Evolutionary conservation across 1,140 invertebrate genomes (phyloP), one percentile per base, ranked within the genome.

Genomic region (Drosophila elegans): DNA sequence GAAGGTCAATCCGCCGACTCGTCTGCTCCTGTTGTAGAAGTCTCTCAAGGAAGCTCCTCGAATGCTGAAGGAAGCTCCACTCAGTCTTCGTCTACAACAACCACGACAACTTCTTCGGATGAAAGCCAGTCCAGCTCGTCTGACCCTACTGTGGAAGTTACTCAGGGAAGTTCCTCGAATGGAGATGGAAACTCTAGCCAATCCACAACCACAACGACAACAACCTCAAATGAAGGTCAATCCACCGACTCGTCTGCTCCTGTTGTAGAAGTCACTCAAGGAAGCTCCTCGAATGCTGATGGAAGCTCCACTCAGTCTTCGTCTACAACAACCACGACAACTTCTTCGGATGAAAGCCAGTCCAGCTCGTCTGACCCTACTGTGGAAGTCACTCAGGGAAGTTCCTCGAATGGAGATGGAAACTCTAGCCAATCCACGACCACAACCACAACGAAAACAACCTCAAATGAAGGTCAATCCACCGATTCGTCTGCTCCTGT

Each of bases 11-110:
- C 32, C 1, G 44, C 10, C 41, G 10, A n/a, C 4, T n/a, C 45
- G 0, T 9, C 56, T 27, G n/a, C 7, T 6, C 56, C 56, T 2
- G 32, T 38, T n/a, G 56, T 16, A 3, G 44, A 57, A n/a, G 29
- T 25, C 1, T 29, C 29, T 1, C 39, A 42, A 13, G 13, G 42
- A 21, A 56, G n/a, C 13, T 29, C 39, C n/a, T 42, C n/a, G 0
- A 16, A 29, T 4, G 13, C 1, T 12, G 21, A n/a, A 13, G 53
- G 25, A 41, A 29, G 0, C 25, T 55, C 25, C 4, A 27, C 6
- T 12, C 39, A 55, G 39, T 55, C 53, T 1, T 44, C 53, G 12
- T 13, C 39, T n/a, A 56, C 53, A 4, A 53, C 51, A 4, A 55
- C 27, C 9, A 56, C 53, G 10, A 46, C 55, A 5, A 59, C 42